Evolutionary conservation across 2,113 vertebrate species (phyloP), one percentile per base, ranked within the genome.

Genomic region (Myrmecobius fasciatus): DNA sequence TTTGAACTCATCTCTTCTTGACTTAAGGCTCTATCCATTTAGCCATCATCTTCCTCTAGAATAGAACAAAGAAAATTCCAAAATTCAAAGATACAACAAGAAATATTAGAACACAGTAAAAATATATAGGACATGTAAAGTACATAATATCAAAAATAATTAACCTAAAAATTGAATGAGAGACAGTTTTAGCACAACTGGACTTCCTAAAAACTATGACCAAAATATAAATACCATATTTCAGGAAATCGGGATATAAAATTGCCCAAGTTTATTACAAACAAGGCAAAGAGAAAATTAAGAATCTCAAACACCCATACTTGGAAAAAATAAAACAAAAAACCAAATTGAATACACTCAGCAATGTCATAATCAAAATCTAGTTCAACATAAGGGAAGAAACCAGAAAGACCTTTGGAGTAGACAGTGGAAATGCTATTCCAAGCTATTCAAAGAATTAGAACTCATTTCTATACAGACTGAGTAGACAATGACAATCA

Each of bases 401-500:
- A 67, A 3, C 28, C 31, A 67, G 60, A 3, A 67, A 67, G 28
- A 67, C 0, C 98, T 99, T 49, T 98, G 98, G 92, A 14, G 96
- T 94, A 98, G 92, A 22, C 99, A 99, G 97, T 99, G 99, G 99
- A 98, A 98, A 93, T 98, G 97, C 96, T 99, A 99, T 96, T 98
- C 98, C 28, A 98, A 99, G 67, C 97, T 98, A 97, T 98, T 99
- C 90, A 98, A 99, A 1, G 99, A 99, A 14, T 98, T 99, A 54
- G 98, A 54, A 98, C 93, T 52, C 54, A 99, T 99, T 99, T 99
- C 96, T 99, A 98, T 51, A 98, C 99, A 52, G 98, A 95, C 92
- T 98, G 99, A 0, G 92, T 98, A 95, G 99, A 99, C 3, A 99
- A 99, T 0, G 99, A 99, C 75, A 98, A 96, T 99, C 8, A 98